Conservation (phyloP, 2,113 vertebrate genomes). For the Nannobrachium achirus region DNA sequence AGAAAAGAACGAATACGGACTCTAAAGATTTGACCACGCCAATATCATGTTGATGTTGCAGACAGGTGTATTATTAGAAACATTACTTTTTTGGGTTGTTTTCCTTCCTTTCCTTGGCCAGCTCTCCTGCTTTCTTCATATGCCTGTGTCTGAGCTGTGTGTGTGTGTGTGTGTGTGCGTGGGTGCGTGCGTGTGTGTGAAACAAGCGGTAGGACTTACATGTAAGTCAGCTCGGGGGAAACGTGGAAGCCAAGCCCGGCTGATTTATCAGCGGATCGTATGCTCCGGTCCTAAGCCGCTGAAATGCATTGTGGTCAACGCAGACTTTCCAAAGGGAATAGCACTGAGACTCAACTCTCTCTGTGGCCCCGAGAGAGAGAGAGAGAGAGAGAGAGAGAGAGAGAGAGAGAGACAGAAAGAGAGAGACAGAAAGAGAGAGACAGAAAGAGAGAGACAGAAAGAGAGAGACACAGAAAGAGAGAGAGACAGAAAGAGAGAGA, state of each 20-base stretch:
- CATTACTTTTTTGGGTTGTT: constrained; percentile 57
- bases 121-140: constrained; percentile 68
- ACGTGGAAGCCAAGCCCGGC: constrained; percentile 34
- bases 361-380: constrained; percentile 31
- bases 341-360: constrained; percentile 41
- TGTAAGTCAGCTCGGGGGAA: constrained; percentile 60
- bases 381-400: constrained; percentile 16
- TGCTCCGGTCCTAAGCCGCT: constrained; percentile 51
- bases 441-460: neutral
- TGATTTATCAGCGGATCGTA: constrained; percentile 70
- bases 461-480: too few relatives aligned
- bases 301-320: constrained; percentile 60
- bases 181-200: neutral
- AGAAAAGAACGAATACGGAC: constrained; percentile 12
- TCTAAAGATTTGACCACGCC: constrained; percentile 29
- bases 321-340: constrained; percentile 63
- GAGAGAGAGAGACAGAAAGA: constrained; percentile 35
- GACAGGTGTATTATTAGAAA: constrained; percentile 64
- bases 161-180: constrained; percentile 42
- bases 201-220: constrained; percentile 69
- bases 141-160: constrained; percentile 62
- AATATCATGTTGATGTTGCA: constrained; percentile 39
- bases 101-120: constrained; percentile 35
- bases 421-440: neutral
- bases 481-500: constrained; percentile 1